phyloP scores from a whole-genome alignment of 2,797 vertebrate genomes.

The Pelobates cultripes region DNA sequence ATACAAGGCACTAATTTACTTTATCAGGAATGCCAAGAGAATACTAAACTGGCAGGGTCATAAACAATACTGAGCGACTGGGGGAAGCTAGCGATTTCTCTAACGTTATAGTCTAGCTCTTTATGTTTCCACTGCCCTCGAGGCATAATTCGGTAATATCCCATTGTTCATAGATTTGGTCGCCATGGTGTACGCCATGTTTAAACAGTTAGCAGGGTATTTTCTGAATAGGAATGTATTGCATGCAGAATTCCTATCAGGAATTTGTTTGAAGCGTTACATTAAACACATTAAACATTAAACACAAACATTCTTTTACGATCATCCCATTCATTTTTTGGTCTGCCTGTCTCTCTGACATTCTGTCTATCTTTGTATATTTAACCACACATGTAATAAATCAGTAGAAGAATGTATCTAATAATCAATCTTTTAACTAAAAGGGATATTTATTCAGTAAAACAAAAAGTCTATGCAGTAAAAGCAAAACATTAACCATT shows the following conservation, averaged over 20 bases:
- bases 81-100: neutral
- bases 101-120: neutral
- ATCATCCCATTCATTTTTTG: too few species aligned
- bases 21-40: slow-evolving; percentile 73
- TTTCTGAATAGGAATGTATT: neutral
- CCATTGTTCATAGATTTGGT: neutral
- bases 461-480: neutral
- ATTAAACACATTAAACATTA: too few species aligned
- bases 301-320: neutral
- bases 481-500: neutral
- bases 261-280: neutral
- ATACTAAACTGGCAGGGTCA: slow-evolving; percentile 63
- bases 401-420: neutral
- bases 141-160: neutral
- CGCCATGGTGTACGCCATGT: neutral
- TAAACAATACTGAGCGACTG: slow-evolving; percentile 45
- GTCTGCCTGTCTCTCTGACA: too few species aligned
- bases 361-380: too few species aligned
- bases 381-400: too few species aligned
- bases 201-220: neutral
- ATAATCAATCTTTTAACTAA: neutral
- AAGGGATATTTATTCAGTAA: neutral
- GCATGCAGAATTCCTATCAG: neutral
- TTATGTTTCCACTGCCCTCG: neutral
- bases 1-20: slow-evolving; percentile 72